Evolutionary conservation across 1,140 invertebrate genomes (phyloP), one percentile per base, ranked within the genome.

Genomic region (Hyles euphorbiae): DNA sequence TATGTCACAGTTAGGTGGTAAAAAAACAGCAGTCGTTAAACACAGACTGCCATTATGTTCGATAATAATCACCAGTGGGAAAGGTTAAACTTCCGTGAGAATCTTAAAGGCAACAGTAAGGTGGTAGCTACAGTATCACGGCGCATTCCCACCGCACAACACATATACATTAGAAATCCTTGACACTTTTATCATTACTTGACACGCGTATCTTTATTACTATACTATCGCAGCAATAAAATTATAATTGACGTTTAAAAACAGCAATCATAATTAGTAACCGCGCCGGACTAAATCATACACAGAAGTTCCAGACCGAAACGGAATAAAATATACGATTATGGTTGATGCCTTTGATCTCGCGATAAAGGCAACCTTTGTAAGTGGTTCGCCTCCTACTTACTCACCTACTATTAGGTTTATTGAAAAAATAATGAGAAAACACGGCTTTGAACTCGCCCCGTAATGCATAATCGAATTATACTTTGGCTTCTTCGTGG

Each of bases 41-140:
- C 34, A 55, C 54, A 53, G 34, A 40, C 4, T 5, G 5, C 49
- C 49, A 59, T 59, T 56, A 58, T 58, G 61, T 60, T 56, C 61
- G 61, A 58, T 58, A 47, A 63, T 66, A 66, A 65, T 54, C 50
- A 54, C 53, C 63, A 60, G 65, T 68, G 69, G 57, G 65, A 74
- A 74, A 72, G 65, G 60, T 71, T 66, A 65, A 61, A 67, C 67
- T 72, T 74, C 72, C 72, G 69, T 74, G 72, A 74, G 72, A 74
- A 67, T 12, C 11, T 8, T 33, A 33, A 11, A 11, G 46, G n/a
- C 46, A 48, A 5, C 12, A 5, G 46, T 11, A 11, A 22, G 46
- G 2, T 48, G n/a, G 5, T 10, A n/a, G 46, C n/a, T 8, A 48
- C 46, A n/a, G 46, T 40, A 40, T 8, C 36, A 40, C 8, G 36